Evolutionary conservation across 1,140 invertebrate genomes (phyloP), one percentile per base, ranked within the genome.

Genomic region (Drosophila pruinosa): DNA sequence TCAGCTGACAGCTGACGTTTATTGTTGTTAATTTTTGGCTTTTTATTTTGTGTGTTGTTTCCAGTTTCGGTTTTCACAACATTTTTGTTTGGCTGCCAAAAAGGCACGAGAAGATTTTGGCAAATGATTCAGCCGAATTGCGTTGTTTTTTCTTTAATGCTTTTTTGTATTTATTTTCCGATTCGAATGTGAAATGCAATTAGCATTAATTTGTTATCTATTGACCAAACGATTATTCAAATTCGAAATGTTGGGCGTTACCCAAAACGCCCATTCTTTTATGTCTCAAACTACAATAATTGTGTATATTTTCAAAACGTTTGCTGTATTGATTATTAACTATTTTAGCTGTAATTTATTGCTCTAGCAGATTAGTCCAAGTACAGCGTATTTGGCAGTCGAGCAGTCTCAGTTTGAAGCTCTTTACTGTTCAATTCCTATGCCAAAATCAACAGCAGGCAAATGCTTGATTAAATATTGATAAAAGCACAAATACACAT

Each of bases 401-500:
- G 1, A 24, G n/a, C n/a, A 12, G 4, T 12, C 22, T 47, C 21
- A 2, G 2, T 52, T 52, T 8, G 2, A 52, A 5, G 7, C 2
- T 3, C 10, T n/a, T 31, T 53, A 2, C 12, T 45, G 12, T 45
- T 6, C 6, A 24, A 21, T 41, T 58, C 10, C 34, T 19, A 28
- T 31, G 21, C 36, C 21, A 17, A 39, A 24, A 10, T 2, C 4
- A 17, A 45, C 14, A 50, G 0, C 2, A 14, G n/a, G 26, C 39
- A 78, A 82, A 82, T 70, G 56, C 57, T 68, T 68, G 38, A 75
- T 68, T 72, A 83, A 75, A 78, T 68, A 68, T 68, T 82, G 79
- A 82, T 83, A 82, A 72, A 65, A 39, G 26, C 8, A 59, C 34
- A 68, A 3, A 39, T 7, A 34, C 10, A 62, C n/a, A 36, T 2